A percentile compares a stretch with the other conserved stretches of the same genome.
Evolutionary conservation across 1,140 invertebrate species (phyloP).

Genomic region (Agrilus planipennis): DNA sequence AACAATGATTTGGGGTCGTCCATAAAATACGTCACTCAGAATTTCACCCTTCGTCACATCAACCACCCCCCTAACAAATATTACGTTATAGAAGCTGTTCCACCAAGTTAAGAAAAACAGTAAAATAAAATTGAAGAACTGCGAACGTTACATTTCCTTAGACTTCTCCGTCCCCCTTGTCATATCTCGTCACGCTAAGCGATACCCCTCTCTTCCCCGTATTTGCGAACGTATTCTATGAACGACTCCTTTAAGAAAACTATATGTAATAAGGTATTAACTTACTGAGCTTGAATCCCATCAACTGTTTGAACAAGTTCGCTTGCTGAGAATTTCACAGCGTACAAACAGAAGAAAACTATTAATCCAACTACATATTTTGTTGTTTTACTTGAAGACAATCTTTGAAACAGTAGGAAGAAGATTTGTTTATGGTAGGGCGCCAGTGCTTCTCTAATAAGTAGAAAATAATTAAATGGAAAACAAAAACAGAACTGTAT

Average conservation of each 20-base stretch:
- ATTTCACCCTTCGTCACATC: too few relatives aligned
- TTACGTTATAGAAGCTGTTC: too few relatives aligned
- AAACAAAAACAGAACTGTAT: conserved; percentile 3
- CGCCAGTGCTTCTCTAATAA: conserved; percentile 49
- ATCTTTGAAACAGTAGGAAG: conserved; percentile 78
- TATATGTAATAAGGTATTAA: too few relatives aligned
- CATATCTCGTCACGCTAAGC: too few relatives aligned
- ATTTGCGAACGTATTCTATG: too few relatives aligned
- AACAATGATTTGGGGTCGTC: too few relatives aligned
- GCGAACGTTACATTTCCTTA: too few relatives aligned
- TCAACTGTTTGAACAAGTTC: conserved; percentile 69
- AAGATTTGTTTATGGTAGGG: conserved; percentile 82
- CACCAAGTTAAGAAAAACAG: conserved; percentile 5
- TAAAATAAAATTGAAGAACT: neutral
- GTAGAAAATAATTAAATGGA: conserved; percentile 12
- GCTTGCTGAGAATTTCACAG: conserved; percentile 61
- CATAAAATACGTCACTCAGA: too few relatives aligned
- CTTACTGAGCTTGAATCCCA: conserved; percentile 72
- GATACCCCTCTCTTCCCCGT: too few relatives aligned
- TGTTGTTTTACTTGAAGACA: conserved; percentile 86
- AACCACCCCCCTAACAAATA: too few relatives aligned
- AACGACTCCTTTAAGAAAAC: too few relatives aligned
- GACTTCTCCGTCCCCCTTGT: too few relatives aligned
- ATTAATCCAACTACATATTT: conserved; percentile 85
- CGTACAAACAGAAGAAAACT: conserved; percentile 80